These are phyloP conservation scores for Poecilia picta DNA, from an alignment of 2,797 vertebrate genomes.

Conservation along the genomic window DNA sequence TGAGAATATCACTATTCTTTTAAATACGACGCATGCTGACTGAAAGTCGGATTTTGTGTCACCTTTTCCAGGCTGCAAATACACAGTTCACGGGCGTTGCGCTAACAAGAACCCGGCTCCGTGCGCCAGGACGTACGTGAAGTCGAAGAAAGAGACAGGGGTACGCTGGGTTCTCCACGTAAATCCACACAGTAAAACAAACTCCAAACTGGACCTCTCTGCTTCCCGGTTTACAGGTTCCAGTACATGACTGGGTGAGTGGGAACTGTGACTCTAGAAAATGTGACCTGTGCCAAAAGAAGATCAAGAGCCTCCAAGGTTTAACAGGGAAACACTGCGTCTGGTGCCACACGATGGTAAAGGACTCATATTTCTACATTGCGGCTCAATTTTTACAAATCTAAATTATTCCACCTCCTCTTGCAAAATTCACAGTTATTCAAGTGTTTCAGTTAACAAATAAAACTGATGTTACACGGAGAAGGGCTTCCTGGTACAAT, in stretches of 20 bases:
- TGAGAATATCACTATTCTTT: neutral
- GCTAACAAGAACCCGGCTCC: slow-evolving; percentile 87
- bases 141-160: slow-evolving; percentile 90
- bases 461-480: neutral
- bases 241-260: slow-evolving; percentile 89
- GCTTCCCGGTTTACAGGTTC: slow-evolving; percentile 76
- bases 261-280: slow-evolving; percentile 89
- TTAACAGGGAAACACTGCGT: slow-evolving; percentile 91
- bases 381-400: neutral
- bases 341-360: slow-evolving; percentile 92
- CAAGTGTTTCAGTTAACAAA: neutral
- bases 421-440: neutral
- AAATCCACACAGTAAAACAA: slow-evolving; percentile 16
- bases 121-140: slow-evolving; percentile 92
- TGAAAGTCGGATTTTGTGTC: slow-evolving; percentile 2
- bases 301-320: slow-evolving; percentile 90
- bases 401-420: neutral
- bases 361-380: slow-evolving; percentile 34
- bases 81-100: slow-evolving; percentile 91
- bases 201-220: slow-evolving; percentile 24
- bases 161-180: slow-evolving; percentile 72
- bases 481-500: neutral
- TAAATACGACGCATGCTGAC: neutral
- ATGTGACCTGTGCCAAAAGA: slow-evolving; percentile 92
- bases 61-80: slow-evolving; percentile 87